A percentile compares a stretch with the other conserved stretches of the same genome.
phyloP scores from a whole-genome alignment of 2,113 vertebrate genomes.

The Mixornis gularis region DNA sequence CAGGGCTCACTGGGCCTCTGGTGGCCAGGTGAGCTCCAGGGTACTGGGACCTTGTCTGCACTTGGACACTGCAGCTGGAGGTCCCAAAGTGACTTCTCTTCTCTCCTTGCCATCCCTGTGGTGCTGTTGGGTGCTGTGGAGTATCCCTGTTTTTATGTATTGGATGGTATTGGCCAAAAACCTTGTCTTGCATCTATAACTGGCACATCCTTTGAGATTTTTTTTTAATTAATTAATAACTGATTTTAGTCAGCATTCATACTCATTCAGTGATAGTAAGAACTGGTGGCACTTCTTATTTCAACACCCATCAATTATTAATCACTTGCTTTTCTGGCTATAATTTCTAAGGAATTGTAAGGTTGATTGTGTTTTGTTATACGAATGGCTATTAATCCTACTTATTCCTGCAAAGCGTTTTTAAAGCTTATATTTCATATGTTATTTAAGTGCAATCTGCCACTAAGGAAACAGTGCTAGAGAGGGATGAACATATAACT shows the following conservation, averaged over 20 bases:
- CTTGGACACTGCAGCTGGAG: neutral
- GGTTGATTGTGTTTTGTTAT: neutral
- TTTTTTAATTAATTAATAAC: neutral
- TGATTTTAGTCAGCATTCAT: neutral
- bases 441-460: neutral
- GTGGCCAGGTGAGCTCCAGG: fast-evolving
- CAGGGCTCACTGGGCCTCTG: neutral
- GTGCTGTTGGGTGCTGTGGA: neutral
- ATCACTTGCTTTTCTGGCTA: neutral
- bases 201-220: neutral
- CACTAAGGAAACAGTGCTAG: neutral
- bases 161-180: neutral
- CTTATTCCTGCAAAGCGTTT: neutral
- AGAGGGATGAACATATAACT: neutral
- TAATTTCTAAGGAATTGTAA: neutral
- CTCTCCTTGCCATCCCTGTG: neutral
- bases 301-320: neutral
- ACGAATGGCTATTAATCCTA: neutral
- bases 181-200: fast-evolving
- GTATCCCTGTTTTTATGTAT: neutral
- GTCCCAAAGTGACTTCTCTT: no score
- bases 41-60: fast-evolving
- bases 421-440: neutral
- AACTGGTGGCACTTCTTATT: neutral
- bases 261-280: neutral